Percentiles rank a stretch among this genome's conserved stretches.
Evolutionary conservation across 2,113 vertebrate genomes (phyloP).

Genomic region (Fregetta grallaria): DNA sequence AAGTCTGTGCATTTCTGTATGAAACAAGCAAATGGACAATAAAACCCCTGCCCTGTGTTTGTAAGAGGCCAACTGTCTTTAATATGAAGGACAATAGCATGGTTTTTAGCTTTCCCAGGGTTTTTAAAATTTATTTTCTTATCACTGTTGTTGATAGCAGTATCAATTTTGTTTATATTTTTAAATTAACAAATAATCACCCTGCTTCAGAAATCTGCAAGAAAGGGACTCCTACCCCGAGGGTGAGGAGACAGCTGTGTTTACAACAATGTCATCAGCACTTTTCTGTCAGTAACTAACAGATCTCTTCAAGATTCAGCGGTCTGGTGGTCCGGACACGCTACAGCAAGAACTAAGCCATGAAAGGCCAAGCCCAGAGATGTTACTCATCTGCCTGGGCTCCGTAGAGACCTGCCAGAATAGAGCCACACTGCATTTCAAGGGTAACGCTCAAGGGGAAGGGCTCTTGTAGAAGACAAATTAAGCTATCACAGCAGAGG

Average conservation of each 20-base stretch:
- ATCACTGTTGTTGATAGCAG: background rate
- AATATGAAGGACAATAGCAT: background rate
- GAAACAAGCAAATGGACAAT: background rate
- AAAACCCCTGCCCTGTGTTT: background rate
- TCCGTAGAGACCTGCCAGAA: background rate
- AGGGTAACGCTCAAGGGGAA: background rate
- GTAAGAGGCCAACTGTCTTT: background rate
- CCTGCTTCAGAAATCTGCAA: background rate
- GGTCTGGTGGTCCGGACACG: background rate
- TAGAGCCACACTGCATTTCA: background rate
- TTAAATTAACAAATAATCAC: slow-evolving; percentile 4
- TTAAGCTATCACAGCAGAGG: background rate
- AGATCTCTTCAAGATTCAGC: background rate
- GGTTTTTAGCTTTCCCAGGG: background rate
- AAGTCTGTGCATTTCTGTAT: background rate
- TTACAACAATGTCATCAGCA: background rate
- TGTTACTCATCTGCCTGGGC: background rate
- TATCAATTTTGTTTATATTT: background rate
- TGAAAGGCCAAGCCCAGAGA: background rate
- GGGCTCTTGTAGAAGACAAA: background rate
- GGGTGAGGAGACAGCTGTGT: background rate
- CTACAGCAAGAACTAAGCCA: background rate
- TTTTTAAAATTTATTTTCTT: background rate
- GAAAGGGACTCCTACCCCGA: background rate
- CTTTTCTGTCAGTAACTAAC: background rate